Percentiles rank a stretch among this genome's conserved stretches.
Conservation (phyloP, 2,113 vertebrate genomes). For the Mustela nigripes region DNA sequence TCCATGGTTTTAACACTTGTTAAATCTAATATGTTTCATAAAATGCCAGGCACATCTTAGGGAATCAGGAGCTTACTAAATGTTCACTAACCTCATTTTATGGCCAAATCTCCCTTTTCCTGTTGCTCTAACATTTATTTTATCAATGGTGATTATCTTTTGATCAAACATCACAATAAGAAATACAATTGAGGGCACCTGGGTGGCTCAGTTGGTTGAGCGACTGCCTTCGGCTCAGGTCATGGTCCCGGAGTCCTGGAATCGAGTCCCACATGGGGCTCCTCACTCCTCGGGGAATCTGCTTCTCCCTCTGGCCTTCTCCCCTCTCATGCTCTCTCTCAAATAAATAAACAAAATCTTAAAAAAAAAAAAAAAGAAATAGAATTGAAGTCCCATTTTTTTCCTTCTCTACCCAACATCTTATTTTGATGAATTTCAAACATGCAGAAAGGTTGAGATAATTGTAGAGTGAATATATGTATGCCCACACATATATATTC, state of each 20-base stretch:
- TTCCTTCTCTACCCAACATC: not conserved
- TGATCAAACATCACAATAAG: not conserved
- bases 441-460: slow-evolving; percentile 6
- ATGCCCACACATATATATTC: not conserved
- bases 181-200: not conserved
- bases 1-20: not conserved
- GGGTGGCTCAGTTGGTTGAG: no score
- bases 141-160: not conserved
- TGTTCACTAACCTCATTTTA: not conserved
- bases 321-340: no score
- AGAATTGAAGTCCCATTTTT: not conserved
- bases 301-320: no score
- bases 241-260: no score
- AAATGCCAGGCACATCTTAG: not conserved
- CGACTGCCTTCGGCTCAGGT: no score
- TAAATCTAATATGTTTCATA: slow-evolving; percentile 24
- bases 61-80: not conserved
- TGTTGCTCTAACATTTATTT: slow-evolving; percentile 19
- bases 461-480: not conserved
- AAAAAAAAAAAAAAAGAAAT: no score
- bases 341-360: no score
- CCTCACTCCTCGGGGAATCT: no score
- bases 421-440: slow-evolving; percentile 29
- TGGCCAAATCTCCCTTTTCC: not conserved
- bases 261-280: no score